Base-by-base conservation (phyloP, 2,797 vertebrate genomes). In the Anguilla marmorata region DNA sequence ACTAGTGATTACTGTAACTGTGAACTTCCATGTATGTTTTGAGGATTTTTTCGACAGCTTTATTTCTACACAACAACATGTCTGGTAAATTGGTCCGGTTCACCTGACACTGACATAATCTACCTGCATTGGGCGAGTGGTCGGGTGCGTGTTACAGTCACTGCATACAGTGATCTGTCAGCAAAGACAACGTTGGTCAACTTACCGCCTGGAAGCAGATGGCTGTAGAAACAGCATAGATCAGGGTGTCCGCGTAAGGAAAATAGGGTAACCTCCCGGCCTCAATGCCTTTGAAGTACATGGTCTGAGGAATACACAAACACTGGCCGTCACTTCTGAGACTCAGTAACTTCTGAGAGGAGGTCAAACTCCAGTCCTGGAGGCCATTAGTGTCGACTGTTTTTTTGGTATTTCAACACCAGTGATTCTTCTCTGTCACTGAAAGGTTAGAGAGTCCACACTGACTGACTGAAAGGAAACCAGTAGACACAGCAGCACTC, bases 281-380 rank as follows among this genome's bases (percentile, higher is more conserved):
- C 94, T 99, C 98, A 21, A 99, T 99, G 90, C 99, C 99, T 95
- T 99, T 99, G 93, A 99, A 99, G 95, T 99, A 99, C 93, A 99
- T 93, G 0, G 97, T 98, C 99, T 99, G 91, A 12, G 91, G 90
- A 94, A 52, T 27, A 84, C 79, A 85, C 0, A 86, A 21, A 56
- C 69, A 37, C 54, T 69, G 63, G 87, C 56, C 1, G 16, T 60
- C 21, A 85, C 19, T 14, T 41, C 4, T 24, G 8, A 19, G 41
- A 48, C 30, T 21, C 16, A 41, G 1, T 37, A 48, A 19, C n/a
- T 52, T 69, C 33, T 19, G 19, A 14, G 33, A 48, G 58, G 56
- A 9, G 1, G 24, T 7, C 63, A 69, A 63, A n/a, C 19, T 54
- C 3, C 63, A n/a, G 7, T 27, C 3, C 63, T 69, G 6, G 24